Evolutionary conservation across 2,888 invertebrate species (phyloP).

Genomic region (Meiosimyza decipiens): DNA sequence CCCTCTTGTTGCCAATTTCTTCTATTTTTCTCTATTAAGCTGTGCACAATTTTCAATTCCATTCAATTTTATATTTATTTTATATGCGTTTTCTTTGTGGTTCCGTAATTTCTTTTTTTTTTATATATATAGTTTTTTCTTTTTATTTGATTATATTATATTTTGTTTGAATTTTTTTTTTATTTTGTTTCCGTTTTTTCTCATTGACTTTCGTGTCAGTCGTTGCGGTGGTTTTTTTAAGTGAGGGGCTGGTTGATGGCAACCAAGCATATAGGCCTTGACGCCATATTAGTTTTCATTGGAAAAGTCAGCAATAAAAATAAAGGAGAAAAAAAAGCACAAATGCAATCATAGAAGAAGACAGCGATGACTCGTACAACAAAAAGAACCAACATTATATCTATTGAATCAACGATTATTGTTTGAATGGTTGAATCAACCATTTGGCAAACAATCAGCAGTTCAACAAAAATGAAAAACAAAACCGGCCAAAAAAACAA

Average conservation of each 20-base stretch:
- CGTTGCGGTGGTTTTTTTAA: neutral
- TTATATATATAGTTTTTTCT: neutral
- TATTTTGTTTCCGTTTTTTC: neutral
- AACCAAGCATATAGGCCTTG: constrained; percentile 14
- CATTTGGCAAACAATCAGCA: constrained; percentile 19
- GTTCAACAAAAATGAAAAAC: constrained; percentile 4
- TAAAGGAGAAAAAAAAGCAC: constrained; percentile 11
- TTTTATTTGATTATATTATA: neutral
- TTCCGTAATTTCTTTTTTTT: constrained; percentile 2
- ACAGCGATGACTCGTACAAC: too few species aligned
- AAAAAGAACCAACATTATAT: too few species aligned
- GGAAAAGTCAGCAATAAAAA: constrained; percentile 21
- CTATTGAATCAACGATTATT: constrained; percentile 11
- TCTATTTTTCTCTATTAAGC: neutral
- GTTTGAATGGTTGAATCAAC: constrained; percentile 21
- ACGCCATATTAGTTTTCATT: constrained; percentile 19
- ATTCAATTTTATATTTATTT: constrained; percentile 27
- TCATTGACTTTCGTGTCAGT: constrained; percentile 11
- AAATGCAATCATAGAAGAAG: constrained; percentile 22
- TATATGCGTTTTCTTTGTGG: constrained; percentile 17
- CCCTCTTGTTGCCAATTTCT: neutral
- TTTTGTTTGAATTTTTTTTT: neutral
- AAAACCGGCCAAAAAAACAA: neutral
- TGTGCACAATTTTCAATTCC: constrained; percentile 6
- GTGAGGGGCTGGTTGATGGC: neutral